Evolutionary conservation across 2,797 vertebrate genomes (phyloP), one percentile per base, ranked within the genome.

Genomic region (Dallia pectoralis): DNA sequence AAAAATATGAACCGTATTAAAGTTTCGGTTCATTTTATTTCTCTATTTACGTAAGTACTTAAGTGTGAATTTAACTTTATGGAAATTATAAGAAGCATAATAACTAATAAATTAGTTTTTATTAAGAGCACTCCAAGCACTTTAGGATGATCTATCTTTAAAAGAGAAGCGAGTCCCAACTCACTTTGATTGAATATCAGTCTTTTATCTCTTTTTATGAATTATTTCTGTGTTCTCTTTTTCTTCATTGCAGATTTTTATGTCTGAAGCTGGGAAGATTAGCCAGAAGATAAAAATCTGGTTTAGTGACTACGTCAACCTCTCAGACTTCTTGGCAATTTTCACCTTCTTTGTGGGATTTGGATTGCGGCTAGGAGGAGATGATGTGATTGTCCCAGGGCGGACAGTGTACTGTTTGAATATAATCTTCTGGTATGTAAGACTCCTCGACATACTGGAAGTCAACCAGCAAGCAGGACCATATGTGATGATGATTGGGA

Each of bases 391-490:
- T 12, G 67, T 93, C 73, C 90, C 94, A 53, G 97, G 97, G 81
- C 94, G 97, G 89, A 94, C 94, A 14, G 95, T 96, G 30, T 99
- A 99, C 76, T 99, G 97, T 91, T 94, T 99, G 73, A 98, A 99
- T 88, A 99, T 99, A 79, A 97, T 99, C 91, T 99, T 99, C 93
- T 99, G 98, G 98, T 99, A 98, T 83, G 98, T 99, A 91, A 89
- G 97, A 79, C 95, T 99, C 85, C 90, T 99, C 80, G 97, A 99
- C 88, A 95, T 98, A 87, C 91, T 99, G 86, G 95, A 97, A 73
- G 97, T 99, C 82, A 99, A 99, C 91, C 98, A 99, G 82, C 97
- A 99, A 85, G 97, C 97, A 76, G 97, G 97, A 69, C 97, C 97
- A 3, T 99, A 99, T 6, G 97, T 99, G 87, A 98, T 96, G 96